Conservation (phyloP, 2,888 invertebrate species). For the Erebia aethiops region DNA sequence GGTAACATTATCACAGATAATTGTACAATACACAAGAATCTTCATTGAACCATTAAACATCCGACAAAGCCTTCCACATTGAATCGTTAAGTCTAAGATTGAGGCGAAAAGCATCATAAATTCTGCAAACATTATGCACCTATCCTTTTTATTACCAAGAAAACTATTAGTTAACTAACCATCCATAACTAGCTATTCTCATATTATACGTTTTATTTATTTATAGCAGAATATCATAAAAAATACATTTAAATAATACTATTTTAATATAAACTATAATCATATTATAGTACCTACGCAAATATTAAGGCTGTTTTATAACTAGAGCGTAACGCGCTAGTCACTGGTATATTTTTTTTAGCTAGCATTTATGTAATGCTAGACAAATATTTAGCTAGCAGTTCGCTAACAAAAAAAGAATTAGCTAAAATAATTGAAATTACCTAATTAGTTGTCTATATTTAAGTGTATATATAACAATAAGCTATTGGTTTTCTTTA, state of each 20-base stretch:
- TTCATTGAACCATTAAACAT: conserved; percentile 21
- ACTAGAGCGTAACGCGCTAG: too few relatives aligned
- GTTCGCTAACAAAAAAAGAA: too few relatives aligned
- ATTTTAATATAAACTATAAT: background rate
- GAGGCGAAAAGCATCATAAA: conserved; percentile 27
- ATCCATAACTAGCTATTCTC: background rate
- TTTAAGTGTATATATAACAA: too few relatives aligned
- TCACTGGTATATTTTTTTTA: too few relatives aligned
- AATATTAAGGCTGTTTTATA: too few relatives aligned
- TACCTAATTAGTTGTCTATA: too few relatives aligned
- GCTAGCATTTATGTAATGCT: too few relatives aligned
- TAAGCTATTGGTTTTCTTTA: too few relatives aligned
- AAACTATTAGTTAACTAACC: conserved; percentile 13
- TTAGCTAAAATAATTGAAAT: too few relatives aligned
- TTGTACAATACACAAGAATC: conserved; percentile 14
- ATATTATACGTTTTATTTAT: conserved; percentile 14
- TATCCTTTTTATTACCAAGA: conserved; percentile 15
- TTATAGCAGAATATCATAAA: background rate
- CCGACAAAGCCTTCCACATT: conserved; percentile 23
- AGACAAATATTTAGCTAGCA: too few relatives aligned
- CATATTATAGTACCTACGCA: too few relatives aligned
- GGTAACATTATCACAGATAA: background rate
- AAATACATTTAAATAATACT: background rate
- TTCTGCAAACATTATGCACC: conserved; percentile 14
- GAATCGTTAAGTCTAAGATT: conserved; percentile 25